These are phyloP conservation scores for Cecropterus lyciades DNA, from an alignment of 1,140 invertebrate genomes.

Conservation along the genomic window DNA sequence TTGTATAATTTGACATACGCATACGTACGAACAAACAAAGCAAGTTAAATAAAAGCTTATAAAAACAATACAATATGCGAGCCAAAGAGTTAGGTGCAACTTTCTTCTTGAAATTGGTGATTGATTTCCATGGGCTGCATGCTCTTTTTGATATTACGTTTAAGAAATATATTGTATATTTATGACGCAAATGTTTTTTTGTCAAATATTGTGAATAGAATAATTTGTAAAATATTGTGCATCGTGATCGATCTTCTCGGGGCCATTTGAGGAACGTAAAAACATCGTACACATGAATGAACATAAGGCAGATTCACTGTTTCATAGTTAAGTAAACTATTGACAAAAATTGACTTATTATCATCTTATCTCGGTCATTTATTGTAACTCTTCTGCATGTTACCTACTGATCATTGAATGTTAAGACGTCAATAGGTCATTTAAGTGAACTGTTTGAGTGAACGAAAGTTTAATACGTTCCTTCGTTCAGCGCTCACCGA, in stretches of 20 bases:
- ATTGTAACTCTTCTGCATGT: too few species aligned
- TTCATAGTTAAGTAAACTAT: neutral
- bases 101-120: neutral
- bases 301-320: neutral
- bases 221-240: slow-evolving; percentile 3
- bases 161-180: neutral
- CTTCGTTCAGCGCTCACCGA: slow-evolving; percentile 41
- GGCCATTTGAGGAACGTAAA: neutral
- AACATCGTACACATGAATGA: neutral
- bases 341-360: neutral
- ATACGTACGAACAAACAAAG: too few species aligned
- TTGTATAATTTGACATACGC: too few species aligned
- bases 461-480: neutral
- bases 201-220: slow-evolving; percentile 3
- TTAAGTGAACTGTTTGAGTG: too few species aligned
- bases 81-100: neutral
- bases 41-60: too few species aligned
- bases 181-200: neutral
- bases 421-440: too few species aligned
- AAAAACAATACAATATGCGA: too few species aligned
- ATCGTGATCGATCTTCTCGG: neutral
- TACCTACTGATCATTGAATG: too few species aligned
- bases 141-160: neutral
- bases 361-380: too few species aligned
- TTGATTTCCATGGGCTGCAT: neutral